These are phyloP conservation scores for Lipophrys pholis DNA, from an alignment of 2,113 vertebrate species.

Conservation along the genomic window DNA sequence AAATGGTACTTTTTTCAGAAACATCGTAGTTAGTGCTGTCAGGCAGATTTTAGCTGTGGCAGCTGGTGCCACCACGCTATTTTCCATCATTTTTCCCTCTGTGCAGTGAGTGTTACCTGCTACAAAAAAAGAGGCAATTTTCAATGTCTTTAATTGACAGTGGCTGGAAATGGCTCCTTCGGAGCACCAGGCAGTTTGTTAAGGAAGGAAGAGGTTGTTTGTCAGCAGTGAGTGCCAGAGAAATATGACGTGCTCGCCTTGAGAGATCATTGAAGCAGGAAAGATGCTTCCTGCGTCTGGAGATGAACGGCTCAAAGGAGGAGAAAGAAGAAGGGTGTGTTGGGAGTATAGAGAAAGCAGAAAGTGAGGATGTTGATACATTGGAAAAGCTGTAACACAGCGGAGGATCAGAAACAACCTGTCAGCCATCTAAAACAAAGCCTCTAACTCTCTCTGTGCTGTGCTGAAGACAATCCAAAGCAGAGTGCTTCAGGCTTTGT, in stretches of 20 bases:
- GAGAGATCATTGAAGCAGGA: conserved; percentile 36
- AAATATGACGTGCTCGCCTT: conserved; percentile 16
- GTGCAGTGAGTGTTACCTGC: conserved; percentile 15
- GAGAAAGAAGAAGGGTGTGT: neutral
- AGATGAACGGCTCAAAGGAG: conserved; percentile 12
- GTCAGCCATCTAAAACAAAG: conserved; percentile 20
- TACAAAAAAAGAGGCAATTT: conserved; percentile 23
- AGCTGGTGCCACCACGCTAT: conserved; percentile 33
- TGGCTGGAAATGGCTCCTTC: conserved; percentile 16
- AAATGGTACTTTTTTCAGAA: conserved; percentile 26
- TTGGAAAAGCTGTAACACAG: conserved; percentile 9
- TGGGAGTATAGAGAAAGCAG: conserved; percentile 7
- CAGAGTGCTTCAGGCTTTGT: neutral
- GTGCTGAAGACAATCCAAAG: conserved; percentile 1
- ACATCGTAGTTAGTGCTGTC: conserved; percentile 13
- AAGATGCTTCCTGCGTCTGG: conserved; percentile 28
- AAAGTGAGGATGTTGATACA: neutral
- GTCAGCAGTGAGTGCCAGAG: conserved; percentile 13
- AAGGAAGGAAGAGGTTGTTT: conserved; percentile 17
- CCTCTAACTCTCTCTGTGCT: neutral
- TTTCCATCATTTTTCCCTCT: conserved; percentile 23
- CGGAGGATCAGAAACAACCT: conserved; percentile 9
- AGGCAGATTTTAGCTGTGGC: neutral
- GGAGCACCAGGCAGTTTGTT: conserved; percentile 17
- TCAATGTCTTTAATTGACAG: conserved; percentile 46